phyloP scores from a whole-genome alignment of 2,113 vertebrate genomes.

The Dendrocopos noguchii region DNA sequence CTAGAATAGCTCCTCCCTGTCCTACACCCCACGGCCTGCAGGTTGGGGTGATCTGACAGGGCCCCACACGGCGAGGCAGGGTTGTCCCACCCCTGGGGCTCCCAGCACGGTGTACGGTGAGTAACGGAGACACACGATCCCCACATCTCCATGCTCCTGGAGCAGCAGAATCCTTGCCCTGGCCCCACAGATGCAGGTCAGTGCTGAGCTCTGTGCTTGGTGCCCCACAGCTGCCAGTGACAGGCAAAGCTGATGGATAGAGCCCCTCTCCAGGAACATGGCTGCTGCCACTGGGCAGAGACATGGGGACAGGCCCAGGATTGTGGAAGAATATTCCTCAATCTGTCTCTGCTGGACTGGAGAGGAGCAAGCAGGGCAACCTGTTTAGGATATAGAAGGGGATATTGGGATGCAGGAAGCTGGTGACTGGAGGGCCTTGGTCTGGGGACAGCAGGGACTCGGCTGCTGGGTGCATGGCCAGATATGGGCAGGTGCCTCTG shows the following conservation, averaged over 20 bases:
- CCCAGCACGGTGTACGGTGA: neutral
- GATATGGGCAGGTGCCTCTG: neutral
- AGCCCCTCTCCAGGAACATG: accelerated
- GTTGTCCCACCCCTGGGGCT: accelerated
- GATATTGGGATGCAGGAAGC: accelerated
- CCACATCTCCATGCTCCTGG: accelerated
- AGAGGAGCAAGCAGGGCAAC: neutral
- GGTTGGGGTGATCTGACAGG: neutral
- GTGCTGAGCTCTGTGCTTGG: accelerated
- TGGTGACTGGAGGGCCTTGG: neutral
- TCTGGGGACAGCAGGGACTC: neutral
- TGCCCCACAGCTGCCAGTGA: neutral
- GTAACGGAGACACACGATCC: neutral
- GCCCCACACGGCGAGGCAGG: accelerated
- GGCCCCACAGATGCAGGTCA: neutral
- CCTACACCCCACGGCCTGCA: accelerated
- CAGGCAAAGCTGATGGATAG: neutral
- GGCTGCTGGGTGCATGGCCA: accelerated
- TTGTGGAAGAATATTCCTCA: neutral
- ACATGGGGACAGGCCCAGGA: accelerated
- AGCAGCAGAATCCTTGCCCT: neutral
- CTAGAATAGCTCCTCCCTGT: neutral
- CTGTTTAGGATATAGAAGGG: neutral
- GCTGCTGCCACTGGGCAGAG: neutral
- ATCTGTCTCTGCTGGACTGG: neutral